Conservation (phyloP, 2,888 invertebrate genomes). For the Eupithecia vulgata region DNA sequence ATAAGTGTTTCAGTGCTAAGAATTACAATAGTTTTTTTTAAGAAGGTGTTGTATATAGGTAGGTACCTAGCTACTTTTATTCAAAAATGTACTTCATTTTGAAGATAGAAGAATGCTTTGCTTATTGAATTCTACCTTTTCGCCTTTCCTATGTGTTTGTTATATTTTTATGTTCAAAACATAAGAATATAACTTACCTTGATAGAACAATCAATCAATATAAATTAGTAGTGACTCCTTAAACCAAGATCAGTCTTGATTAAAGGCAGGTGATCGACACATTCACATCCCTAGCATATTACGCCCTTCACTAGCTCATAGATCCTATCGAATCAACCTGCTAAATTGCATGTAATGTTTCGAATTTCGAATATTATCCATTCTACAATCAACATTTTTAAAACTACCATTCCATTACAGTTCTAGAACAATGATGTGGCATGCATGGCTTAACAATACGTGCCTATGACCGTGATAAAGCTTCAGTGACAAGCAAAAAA, state of each 20-base stretch:
- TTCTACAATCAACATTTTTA: constrained; percentile 30
- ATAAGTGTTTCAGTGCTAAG: background rate
- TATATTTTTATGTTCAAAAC: too few relatives aligned
- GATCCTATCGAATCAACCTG: constrained; percentile 60
- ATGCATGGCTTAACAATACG: background rate
- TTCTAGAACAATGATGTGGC: constrained; percentile 4
- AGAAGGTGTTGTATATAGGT: too few relatives aligned
- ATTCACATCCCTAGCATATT: constrained; percentile 27
- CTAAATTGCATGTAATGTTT: constrained; percentile 55
- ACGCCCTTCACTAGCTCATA: constrained; percentile 39
- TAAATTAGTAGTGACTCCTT: background rate
- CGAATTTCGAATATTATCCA: constrained; percentile 48
- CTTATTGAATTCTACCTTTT: background rate
- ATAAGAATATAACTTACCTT: background rate
- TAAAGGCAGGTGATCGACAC: constrained; percentile 17
- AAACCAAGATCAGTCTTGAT: constrained; percentile 13
- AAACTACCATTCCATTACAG: constrained; percentile 28
- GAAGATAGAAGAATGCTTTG: background rate
- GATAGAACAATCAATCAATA: background rate
- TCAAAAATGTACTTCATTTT: background rate
- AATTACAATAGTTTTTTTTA: background rate
- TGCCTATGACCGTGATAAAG: background rate
- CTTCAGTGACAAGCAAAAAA: background rate
- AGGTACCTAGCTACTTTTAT: too few relatives aligned
- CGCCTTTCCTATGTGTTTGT: too few relatives aligned